Percentiles rank a stretch among this genome's conserved stretches.
Evolutionary conservation across 2,888 invertebrate species (phyloP).

Genomic region (Morpho achilles): DNA sequence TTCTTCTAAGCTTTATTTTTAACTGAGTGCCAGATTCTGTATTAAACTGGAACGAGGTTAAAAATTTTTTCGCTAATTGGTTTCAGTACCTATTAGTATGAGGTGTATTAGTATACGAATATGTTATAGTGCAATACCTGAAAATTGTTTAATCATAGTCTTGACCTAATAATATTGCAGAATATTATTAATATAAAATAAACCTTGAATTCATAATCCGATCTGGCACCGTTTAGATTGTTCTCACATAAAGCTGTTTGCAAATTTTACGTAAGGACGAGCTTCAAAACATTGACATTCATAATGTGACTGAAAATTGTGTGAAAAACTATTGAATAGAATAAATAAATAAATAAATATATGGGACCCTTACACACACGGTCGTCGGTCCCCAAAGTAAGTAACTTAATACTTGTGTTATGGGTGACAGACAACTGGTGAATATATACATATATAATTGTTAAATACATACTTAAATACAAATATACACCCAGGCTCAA

Average conservation of each 20-base stretch:
- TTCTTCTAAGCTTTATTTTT: slow-evolving; percentile 37
- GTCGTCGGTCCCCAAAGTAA: no score
- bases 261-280: neutral
- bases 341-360: no score
- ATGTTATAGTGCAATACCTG: neutral
- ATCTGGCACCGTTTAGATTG: slow-evolving; percentile 10
- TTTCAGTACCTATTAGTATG: neutral
- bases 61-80: slow-evolving; percentile 20
- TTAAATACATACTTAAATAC: no score
- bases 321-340: no score
- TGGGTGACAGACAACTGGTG: no score
- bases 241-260: slow-evolving; percentile 2
- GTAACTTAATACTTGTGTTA: no score
- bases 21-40: slow-evolving; percentile 38
- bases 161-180: slow-evolving; percentile 14
- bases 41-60: slow-evolving; percentile 50
- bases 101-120: no score
- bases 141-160: neutral
- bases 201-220: slow-evolving; percentile 11
- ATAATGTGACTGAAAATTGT: neutral
- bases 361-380: no score
- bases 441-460: no score
- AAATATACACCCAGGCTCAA: no score
- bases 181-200: neutral
- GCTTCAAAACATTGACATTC: neutral